Percentiles rank a stretch among this genome's conserved stretches.
Conservation (phyloP, 1,140 invertebrate genomes). For the Zaprionus vittiger region DNA sequence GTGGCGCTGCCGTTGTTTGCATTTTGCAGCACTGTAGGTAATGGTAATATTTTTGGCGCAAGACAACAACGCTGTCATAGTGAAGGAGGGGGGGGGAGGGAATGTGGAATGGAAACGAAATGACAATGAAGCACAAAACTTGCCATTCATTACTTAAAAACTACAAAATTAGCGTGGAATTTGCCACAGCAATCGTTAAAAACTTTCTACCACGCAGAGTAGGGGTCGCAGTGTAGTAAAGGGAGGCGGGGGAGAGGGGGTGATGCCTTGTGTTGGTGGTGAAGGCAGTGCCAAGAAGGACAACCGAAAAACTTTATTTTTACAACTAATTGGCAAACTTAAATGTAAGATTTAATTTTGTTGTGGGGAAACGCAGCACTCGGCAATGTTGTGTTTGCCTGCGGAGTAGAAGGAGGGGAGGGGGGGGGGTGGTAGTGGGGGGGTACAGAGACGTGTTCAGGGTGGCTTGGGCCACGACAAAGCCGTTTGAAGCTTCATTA, state of each 20-base stretch:
- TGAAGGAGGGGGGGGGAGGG: background rate
- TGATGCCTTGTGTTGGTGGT: background rate
- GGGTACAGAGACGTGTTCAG: background rate
- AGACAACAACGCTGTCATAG: constrained; percentile 34
- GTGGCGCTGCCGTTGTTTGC: constrained; percentile 38
- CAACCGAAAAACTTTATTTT: constrained; percentile 75
- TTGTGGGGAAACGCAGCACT: constrained; percentile 43
- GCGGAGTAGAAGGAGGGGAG: background rate
- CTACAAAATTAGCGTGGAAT: constrained; percentile 74
- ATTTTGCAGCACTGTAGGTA: constrained; percentile 41
- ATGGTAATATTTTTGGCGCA: constrained; percentile 68
- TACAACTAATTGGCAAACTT: constrained; percentile 84
- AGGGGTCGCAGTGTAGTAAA: background rate
- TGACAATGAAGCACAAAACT: constrained; percentile 74
- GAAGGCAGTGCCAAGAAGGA: constrained; percentile 9
- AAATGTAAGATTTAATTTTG: constrained; percentile 83
- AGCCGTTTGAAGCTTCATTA: constrained; percentile 77
- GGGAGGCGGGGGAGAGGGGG: background rate
- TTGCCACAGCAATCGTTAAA: constrained; percentile 72
- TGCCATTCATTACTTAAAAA: constrained; percentile 80
- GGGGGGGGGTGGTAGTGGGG: background rate
- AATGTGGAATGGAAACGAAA: constrained; percentile 43
- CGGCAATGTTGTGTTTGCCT: constrained; percentile 23
- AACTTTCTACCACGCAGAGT: constrained; percentile 50
- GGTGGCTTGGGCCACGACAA: constrained; percentile 50